Percentiles rank a stretch among this genome's conserved stretches.
Evolutionary conservation across 2,113 vertebrate species (phyloP).

Genomic region (Hippocampus comes): DNA sequence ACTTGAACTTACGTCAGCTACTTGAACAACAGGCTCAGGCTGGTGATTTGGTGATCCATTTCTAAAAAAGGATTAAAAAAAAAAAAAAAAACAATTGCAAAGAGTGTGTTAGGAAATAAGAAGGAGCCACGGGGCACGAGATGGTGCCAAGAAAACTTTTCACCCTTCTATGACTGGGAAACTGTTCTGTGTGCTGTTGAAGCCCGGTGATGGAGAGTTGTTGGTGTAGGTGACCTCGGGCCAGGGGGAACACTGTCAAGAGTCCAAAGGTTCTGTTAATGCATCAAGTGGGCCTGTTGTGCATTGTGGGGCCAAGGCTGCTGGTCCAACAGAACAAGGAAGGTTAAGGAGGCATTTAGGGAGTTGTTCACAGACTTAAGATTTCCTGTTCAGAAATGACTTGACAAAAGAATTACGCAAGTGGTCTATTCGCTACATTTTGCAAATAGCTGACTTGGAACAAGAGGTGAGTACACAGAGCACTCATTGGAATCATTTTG

Average conservation of each 20-base stretch:
- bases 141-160: slow-evolving; percentile 20
- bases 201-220: slow-evolving; percentile 87
- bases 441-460: not conserved
- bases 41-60: slow-evolving; percentile 89
- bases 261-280: slow-evolving; percentile 16
- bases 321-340: not conserved
- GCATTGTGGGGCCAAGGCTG: not conserved
- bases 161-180: slow-evolving; percentile 89
- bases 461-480: not conserved
- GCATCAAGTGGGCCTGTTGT: not conserved
- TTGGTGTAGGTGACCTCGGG: slow-evolving; percentile 89
- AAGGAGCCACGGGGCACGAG: not conserved
- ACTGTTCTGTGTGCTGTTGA: slow-evolving; percentile 87
- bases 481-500: not conserved
- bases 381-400: not conserved
- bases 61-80: slow-evolving; percentile 55
- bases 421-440: not conserved
- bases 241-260: slow-evolving; percentile 89
- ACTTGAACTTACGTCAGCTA: slow-evolving; percentile 68
- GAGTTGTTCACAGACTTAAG: not conserved
- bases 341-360: not conserved
- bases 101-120: not conserved
- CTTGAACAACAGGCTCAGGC: slow-evolving; percentile 71
- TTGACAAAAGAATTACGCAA: not conserved
- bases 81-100: not conserved